Percentiles rank a stretch among this genome's conserved stretches.
These are phyloP conservation scores for Crotalus horridus DNA, from an alignment of 2,113 vertebrate genomes.

Conservation along the genomic window DNA sequence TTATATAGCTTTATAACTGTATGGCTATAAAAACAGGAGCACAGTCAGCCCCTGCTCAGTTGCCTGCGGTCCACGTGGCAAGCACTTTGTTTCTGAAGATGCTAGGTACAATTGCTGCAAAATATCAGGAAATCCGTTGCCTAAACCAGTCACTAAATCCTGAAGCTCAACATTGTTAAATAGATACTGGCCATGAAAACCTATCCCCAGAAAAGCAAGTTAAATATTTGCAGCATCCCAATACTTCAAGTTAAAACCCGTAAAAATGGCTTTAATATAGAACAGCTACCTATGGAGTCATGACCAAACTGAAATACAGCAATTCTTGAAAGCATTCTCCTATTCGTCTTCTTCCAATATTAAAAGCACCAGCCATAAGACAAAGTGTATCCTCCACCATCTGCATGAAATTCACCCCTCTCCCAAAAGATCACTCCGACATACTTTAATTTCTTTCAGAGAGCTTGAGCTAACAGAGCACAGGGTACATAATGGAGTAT, in stretches of 20 bases:
- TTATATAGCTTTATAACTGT: background rate
- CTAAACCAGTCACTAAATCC: background rate
- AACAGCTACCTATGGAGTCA: background rate
- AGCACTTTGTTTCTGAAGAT: background rate
- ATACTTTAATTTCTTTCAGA: background rate
- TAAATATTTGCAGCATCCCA: constrained; percentile 33
- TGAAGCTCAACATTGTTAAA: background rate
- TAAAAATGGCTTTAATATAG: background rate
- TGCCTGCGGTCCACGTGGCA: background rate
- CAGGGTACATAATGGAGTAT: background rate
- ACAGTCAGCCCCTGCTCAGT: background rate
- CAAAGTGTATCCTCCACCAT: background rate
- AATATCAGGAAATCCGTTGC: background rate
- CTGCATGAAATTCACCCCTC: background rate
- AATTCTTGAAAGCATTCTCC: background rate
- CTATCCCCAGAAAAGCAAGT: background rate
- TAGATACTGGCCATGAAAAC: background rate
- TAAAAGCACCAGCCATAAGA: background rate
- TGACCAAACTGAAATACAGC: too few relatives aligned
- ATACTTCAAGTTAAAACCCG: constrained; percentile 32
- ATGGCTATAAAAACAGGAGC: background rate
- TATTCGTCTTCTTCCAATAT: background rate
- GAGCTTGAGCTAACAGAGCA: background rate
- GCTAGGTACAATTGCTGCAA: background rate
- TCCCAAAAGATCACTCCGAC: background rate